Evolutionary conservation across 2,113 vertebrate species (phyloP).

Genomic region (Symphodus melops): DNA sequence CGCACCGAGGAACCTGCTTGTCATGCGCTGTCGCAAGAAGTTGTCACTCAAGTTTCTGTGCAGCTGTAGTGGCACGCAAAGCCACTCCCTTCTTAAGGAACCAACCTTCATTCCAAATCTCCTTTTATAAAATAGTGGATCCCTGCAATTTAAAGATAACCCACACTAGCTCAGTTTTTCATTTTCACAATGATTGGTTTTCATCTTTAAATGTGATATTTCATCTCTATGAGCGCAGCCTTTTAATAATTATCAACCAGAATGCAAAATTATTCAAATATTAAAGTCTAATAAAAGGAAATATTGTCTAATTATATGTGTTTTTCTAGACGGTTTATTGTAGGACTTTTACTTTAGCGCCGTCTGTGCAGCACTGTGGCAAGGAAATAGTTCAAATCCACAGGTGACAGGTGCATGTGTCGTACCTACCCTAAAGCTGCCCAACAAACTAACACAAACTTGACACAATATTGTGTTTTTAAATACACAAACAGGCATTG

Average conservation of each 20-base stretch:
- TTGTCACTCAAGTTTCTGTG: conserved; percentile 83
- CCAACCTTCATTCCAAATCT: conserved; percentile 34
- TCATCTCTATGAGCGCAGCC: background rate
- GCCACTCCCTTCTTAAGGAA: conserved; percentile 77
- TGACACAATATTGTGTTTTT: background rate
- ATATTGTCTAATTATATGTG: background rate
- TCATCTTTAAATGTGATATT: background rate
- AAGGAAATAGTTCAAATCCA: conserved; percentile 7
- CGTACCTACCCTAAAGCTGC: background rate
- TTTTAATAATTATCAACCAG: background rate
- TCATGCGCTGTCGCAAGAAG: conserved; percentile 84
- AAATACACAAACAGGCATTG: background rate
- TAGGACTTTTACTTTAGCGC: background rate
- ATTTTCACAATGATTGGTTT: background rate
- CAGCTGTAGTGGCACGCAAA: conserved; percentile 58
- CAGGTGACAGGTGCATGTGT: conserved; percentile 65
- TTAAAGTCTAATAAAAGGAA: background rate
- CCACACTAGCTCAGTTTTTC: background rate
- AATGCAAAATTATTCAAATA: background rate
- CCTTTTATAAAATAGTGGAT: background rate
- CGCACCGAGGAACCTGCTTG: conserved; percentile 79
- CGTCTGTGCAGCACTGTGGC: background rate
- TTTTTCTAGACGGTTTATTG: background rate
- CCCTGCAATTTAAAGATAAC: background rate
- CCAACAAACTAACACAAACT: background rate